Base-by-base conservation (phyloP, 1,140 invertebrate genomes). In the Trichonephila clavipes region DNA sequence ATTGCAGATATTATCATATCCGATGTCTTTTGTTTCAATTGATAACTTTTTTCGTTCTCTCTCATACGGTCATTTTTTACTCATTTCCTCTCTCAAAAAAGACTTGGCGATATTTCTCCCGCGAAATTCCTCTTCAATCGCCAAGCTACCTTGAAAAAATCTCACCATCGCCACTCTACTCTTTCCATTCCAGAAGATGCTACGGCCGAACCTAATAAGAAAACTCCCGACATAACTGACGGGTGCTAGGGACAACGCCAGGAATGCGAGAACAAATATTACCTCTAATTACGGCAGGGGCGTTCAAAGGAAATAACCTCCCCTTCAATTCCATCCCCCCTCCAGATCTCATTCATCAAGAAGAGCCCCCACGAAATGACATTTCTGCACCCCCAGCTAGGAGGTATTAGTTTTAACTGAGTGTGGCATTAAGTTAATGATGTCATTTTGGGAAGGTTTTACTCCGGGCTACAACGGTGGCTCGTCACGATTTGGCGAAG, bases 201-300 rank as follows among this genome's bases (percentile, higher is more conserved):
- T 62, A 19, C 85, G 24, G 85, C 2, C 58, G 28, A 87, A 34
- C n/a, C 40, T 51, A 85, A 58, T 58, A 85, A 59, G 59, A 87
- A 87, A 87, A 61, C 21, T 2, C 16, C 28, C 59, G 14, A n/a
- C 85, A 87, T 87, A 87, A 61, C 59, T 87, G 59, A 77, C 85
- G 28, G 28, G 87, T 34, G 61, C 58, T 64, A 16, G 58, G 61
- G 6, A 64, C 58, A 40, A 64, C 87, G 69, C 59, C 40, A 19
- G 88, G 88, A 90, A 90, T 90, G 88, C 88, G 88, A 77, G 88
- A 90, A 90, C 88, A 90, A 90, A 90, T 90, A 90, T 90, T 90
- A 90, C 88, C 69, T 90, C 88, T 90, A 90, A 90, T 90, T 90
- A 90, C 88, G 62, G 66, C n/a, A 69, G 88, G 44, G 88, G 88